Evolutionary conservation across 2,797 vertebrate species (phyloP), one percentile per base, ranked within the genome.

Genomic region (Dromococcyx pavoninus): DNA sequence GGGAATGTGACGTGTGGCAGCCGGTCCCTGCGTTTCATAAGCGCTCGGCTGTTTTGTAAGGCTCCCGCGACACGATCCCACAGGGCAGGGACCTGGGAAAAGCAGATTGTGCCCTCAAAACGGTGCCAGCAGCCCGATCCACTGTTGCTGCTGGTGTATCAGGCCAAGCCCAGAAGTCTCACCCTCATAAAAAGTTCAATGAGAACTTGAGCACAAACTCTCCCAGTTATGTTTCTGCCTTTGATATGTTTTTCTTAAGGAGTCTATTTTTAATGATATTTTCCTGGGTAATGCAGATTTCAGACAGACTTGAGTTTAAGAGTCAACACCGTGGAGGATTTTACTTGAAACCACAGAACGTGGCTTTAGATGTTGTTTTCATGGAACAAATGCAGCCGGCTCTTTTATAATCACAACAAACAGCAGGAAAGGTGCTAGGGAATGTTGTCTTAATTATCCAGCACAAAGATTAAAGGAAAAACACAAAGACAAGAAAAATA

Each of bases 401-500:
- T 90, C 83, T 91, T 78, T 37, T 88, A 73, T 91, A 86, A 94
- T 43, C 88, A 67, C 74, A 76, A 53, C 93, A 94, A 92, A 62
- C 79, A 94, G 91, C 91, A 90, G 87, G 88, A 70, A 78, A 72
- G 89, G 94, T 93, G 95, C 73, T 79, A 82, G 84, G 91, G 88
- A 95, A 94, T 81, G 91, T 50, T 93, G 89, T 57, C 56, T 65
- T 92, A 92, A 91, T 94, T 92, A 94, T 57, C 58, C 76, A 44
- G 80, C 43, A 37, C n/a, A 33, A 89, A 88, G 80, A 96, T 94
- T 91, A 95, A 93, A 94, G 64, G 58, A 70, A 66, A 88, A 93
- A 58, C 22, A 37, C 0, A 1, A 78, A 81, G 62, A 61, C 6
- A 8, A 28, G 74, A 62, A 89, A 80, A 94, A 39, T 43, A 78